Evolutionary conservation across 2,888 invertebrate species (phyloP).

Genomic region (Ormyrus rosae): DNA sequence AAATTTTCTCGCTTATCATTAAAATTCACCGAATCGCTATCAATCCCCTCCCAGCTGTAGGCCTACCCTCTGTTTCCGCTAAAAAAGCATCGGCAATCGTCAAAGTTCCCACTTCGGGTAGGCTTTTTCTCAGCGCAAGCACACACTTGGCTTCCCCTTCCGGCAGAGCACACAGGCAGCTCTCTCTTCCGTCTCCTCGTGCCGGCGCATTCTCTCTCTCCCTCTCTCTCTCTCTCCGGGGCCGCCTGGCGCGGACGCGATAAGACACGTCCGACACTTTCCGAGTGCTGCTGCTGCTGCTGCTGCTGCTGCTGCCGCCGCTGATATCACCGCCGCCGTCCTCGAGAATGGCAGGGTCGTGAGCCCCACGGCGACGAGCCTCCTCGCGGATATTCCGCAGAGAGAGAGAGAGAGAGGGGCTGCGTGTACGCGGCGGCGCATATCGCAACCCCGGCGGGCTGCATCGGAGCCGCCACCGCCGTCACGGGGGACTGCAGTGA

Average conservation of each 20-base stretch:
- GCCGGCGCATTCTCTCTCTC: neutral
- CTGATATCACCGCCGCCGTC: constrained; percentile 70
- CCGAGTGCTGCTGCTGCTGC: constrained; percentile 65
- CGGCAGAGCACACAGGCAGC: too few species aligned
- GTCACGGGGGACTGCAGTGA: neutral
- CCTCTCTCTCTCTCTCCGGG: constrained; percentile 31
- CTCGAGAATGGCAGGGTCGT: neutral
- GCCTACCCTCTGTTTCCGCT: too few species aligned
- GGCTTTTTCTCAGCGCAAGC: neutral
- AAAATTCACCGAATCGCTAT: too few species aligned
- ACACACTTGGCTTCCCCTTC: neutral
- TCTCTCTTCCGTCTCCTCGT: neutral
- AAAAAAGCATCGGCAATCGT: too few species aligned
- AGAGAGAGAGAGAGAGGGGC: constrained; percentile 4
- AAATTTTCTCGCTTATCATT: too few species aligned
- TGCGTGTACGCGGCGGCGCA: neutral
- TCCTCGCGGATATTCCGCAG: neutral
- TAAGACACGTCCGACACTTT: constrained; percentile 75
- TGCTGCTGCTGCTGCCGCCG: constrained; percentile 65
- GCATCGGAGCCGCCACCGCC: neutral
- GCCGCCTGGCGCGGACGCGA: constrained; percentile 73
- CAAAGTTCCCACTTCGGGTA: too few species aligned
- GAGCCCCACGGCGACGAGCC: too few species aligned
- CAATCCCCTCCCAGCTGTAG: too few species aligned
- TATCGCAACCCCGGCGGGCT: neutral